phyloP scores from a whole-genome alignment of 2,888 invertebrate species.

The Apocheima hispidaria region DNA sequence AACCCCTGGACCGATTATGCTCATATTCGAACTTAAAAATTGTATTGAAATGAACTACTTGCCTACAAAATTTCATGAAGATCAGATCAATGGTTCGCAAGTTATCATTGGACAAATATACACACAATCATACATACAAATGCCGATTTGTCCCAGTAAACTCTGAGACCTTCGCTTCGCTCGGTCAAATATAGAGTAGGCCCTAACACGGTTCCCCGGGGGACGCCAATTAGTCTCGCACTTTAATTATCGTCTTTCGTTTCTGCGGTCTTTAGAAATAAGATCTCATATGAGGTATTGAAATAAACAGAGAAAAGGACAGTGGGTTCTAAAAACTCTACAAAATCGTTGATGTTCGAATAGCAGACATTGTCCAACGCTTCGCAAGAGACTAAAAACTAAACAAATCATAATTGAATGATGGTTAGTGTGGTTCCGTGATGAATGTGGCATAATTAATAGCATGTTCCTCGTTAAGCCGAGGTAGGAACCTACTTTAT shows the following conservation, averaged over 20 bases:
- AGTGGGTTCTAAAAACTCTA: neutral
- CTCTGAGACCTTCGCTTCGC: too few relatives aligned
- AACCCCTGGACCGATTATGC: too few relatives aligned
- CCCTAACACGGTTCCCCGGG: neutral
- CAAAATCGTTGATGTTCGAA: neutral
- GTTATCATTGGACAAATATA: too few relatives aligned
- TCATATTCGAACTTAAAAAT: too few relatives aligned
- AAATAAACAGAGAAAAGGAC: neutral
- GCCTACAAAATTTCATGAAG: too few relatives aligned
- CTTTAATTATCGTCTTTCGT: slow-evolving; percentile 3
- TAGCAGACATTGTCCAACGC: neutral
- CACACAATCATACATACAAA: too few relatives aligned
- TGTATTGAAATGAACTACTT: too few relatives aligned
- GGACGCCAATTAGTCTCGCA: neutral
- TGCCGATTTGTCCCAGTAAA: too few relatives aligned
- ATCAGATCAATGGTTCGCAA: too few relatives aligned
- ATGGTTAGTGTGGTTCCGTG: neutral
- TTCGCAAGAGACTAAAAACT: neutral
- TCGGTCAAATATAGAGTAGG: neutral
- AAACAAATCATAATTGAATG: neutral
- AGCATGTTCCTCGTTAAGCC: neutral
- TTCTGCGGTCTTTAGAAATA: neutral
- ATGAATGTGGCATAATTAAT: neutral
- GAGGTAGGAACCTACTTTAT: neutral
- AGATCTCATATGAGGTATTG: neutral